Evolutionary conservation across 2,888 invertebrate genomes (phyloP).

Genomic region (Thysanoteuthis rhombus): DNA sequence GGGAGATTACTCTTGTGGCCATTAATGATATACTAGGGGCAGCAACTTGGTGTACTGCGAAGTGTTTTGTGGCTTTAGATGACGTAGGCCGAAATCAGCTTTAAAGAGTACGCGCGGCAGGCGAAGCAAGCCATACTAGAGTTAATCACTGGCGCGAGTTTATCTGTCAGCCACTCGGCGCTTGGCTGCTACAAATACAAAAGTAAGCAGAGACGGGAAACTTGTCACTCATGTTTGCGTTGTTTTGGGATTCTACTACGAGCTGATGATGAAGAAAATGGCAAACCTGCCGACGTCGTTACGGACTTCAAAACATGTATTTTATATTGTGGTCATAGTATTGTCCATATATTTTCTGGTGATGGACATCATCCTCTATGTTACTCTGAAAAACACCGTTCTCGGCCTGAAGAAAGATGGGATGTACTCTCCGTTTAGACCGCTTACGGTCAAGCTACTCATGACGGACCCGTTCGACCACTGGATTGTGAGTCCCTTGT

Average conservation of each 20-base stretch:
- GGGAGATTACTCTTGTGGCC: neutral
- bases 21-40: constrained; percentile 13
- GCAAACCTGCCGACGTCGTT: constrained; percentile 1
- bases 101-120: neutral
- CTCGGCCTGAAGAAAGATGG: constrained; percentile 37
- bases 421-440: constrained; percentile 51
- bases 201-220: neutral
- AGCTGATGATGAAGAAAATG: neutral
- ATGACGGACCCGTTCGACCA: constrained; percentile 86
- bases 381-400: constrained; percentile 43
- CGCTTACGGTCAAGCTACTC: constrained; percentile 84
- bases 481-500: constrained; percentile 83
- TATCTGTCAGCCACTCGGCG: neutral
- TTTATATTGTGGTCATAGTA: constrained; percentile 20
- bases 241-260: neutral
- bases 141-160: neutral
- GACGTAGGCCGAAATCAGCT: neutral
- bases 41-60: neutral
- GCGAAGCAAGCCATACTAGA: neutral
- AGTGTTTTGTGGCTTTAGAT: neutral
- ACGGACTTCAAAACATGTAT: constrained; percentile 28
- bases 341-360: constrained; percentile 46
- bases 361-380: constrained; percentile 51
- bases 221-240: neutral
- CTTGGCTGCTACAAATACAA: neutral